Percentiles rank a stretch among this genome's conserved stretches.
Conservation (phyloP, 1,140 invertebrate genomes). For the Ceratina australensis region DNA sequence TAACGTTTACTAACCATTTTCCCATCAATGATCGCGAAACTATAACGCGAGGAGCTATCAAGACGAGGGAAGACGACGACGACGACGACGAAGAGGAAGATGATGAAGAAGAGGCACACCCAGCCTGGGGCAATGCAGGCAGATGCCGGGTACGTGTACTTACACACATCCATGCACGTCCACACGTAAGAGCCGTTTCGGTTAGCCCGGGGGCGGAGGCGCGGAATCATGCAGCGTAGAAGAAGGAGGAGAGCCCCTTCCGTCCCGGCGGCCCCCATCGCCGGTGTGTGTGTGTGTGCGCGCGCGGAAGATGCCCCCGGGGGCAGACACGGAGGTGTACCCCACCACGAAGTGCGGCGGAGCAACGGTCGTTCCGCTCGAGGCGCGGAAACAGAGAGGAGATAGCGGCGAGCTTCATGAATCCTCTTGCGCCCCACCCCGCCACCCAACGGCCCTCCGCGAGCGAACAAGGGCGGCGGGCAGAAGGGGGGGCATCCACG, state of each 20-base stretch:
- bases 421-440: constrained; percentile 47
- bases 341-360: constrained; percentile 52
- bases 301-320: constrained; percentile 30
- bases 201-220: constrained; percentile 62
- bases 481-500: constrained; percentile 32
- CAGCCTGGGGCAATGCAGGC: constrained; percentile 72
- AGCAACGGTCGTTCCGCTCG: constrained; percentile 65
- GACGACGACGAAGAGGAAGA: constrained; percentile 35
- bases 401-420: constrained; percentile 65
- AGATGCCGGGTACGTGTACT: constrained; percentile 66
- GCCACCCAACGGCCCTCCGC: constrained; percentile 9
- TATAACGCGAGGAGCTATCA: constrained; percentile 12
- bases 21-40: neutral
- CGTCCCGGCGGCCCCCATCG: constrained; percentile 24
- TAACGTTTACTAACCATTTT: neutral
- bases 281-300: too few relatives aligned
- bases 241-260: constrained; percentile 42
- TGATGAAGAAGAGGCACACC: constrained; percentile 48
- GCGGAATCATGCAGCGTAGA: constrained; percentile 67
- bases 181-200: constrained; percentile 67
- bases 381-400: constrained; percentile 70
- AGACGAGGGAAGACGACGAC: constrained; percentile 12
- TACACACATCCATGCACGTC: constrained; percentile 9
- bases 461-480: constrained; percentile 30
- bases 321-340: constrained; percentile 59